These are phyloP conservation scores for Sus cebifrons DNA, from an alignment of 2,797 vertebrate species.

Conservation along the genomic window DNA sequence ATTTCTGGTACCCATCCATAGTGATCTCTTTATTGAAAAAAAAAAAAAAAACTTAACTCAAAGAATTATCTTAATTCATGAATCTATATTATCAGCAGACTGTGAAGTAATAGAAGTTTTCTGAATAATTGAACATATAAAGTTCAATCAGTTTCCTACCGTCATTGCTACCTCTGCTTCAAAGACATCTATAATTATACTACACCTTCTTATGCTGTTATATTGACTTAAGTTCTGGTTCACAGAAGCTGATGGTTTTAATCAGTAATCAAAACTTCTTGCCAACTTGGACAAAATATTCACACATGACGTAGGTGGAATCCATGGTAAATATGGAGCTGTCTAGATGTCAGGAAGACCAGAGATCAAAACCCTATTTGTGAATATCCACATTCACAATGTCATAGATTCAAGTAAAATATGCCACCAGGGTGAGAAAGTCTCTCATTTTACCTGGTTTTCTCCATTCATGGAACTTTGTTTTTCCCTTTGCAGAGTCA, in stretches of 20 bases:
- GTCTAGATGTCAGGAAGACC: background rate
- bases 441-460: conserved; percentile 3
- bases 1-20: background rate
- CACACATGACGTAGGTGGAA: background rate
- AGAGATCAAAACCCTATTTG: background rate
- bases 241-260: background rate
- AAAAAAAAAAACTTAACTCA: background rate
- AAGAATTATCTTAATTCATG: background rate
- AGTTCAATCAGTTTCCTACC: background rate
- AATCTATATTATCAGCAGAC: background rate
- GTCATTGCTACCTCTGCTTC: background rate
- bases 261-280: conserved; percentile 24
- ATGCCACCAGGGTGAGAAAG: background rate
- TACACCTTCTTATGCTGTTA: background rate
- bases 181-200: background rate
- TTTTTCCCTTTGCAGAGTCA: background rate
- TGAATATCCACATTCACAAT: background rate
- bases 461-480: background rate
- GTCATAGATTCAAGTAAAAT: background rate
- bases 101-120: background rate
- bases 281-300: background rate
- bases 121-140: background rate
- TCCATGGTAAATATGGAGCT: background rate
- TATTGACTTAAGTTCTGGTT: background rate
- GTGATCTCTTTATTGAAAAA: background rate